Evolutionary conservation across 92 coral and sea anemone genomes (phyloP), one percentile per base, ranked within the genome.

Genomic region (Epizoanthus rinbou): DNA sequence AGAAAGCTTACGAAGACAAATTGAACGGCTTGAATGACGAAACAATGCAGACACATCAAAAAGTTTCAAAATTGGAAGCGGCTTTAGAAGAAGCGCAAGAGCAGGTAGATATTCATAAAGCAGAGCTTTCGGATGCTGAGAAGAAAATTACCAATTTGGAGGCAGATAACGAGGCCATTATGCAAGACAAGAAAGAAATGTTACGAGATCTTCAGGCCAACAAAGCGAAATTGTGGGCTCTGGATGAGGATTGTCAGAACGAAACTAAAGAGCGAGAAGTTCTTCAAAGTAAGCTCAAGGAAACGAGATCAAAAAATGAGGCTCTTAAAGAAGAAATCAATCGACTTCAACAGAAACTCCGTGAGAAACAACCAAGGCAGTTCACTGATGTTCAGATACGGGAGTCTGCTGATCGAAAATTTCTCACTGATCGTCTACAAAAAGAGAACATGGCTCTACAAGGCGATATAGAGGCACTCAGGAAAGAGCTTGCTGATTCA

Each of bases 1-100:
- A 87, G 22, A 85, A 85, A 57, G 90, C 90, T 21, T 87, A 87
- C 73, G 90, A 87, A 68, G 90, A 85, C 31, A 87, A 87, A 56
- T 57, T 87, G 53, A 87, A 33, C 41, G 90, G 81, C 41, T 24
- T 87, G 84, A 87, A 83, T 50, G 84, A 87, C 35, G 90, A 87
- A 28, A 70, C 85, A 58, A 87, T 87, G 78, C 80, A 87, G 43
- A 85, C 87, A 0, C 85, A 87, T 68, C 90, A 82, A 70, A 87
- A 83, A 63, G 75, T 83, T 25, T 85, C 87, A 54, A 86, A 84
- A 16, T 75, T 87, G 68, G 90, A 87, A 57, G 67, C 87, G 28
- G 73, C 83, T 37, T 76, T 87, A 39, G 90, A 82, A 18, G 82
- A 80, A 50, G 65, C 87, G 33, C 87, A 87, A 69, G 90, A 87